Conservation (phyloP, 2,113 vertebrate genomes). For the Leiothrix lutea region DNA sequence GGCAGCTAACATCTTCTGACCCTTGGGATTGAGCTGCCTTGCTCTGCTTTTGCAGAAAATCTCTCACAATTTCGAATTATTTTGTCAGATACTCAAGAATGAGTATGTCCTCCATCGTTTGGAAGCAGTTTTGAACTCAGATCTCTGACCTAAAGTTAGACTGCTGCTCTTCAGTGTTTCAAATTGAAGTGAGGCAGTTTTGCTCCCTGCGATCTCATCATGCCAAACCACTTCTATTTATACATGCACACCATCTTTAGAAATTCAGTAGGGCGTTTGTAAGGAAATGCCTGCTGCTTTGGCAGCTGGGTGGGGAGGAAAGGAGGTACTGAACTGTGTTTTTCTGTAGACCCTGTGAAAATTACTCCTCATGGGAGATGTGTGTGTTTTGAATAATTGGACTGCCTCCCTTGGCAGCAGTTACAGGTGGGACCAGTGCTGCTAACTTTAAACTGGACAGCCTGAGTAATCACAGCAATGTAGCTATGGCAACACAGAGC, state of each 20-base stretch:
- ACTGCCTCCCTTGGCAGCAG: background rate
- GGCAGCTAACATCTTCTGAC: background rate
- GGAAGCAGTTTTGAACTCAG: background rate
- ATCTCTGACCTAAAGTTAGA: background rate
- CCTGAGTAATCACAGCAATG: background rate
- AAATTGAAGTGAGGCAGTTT: background rate
- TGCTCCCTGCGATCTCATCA: background rate
- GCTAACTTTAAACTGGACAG: background rate
- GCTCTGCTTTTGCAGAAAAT: background rate
- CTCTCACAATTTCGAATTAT: background rate
- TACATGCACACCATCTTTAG: constrained; percentile 31
- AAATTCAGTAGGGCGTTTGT: constrained; percentile 13
- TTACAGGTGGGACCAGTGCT: background rate
- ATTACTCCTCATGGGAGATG: background rate
- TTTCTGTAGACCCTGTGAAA: background rate
- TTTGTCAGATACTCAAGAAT: background rate
- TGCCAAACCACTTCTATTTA: constrained; percentile 45
- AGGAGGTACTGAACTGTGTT: background rate
- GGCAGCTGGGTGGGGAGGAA: constrained; percentile 45
- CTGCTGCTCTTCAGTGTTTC: background rate
- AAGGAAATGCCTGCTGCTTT: constrained; percentile 52
- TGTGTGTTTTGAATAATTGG: background rate
- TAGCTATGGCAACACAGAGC: background rate
- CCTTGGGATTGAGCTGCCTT: background rate
- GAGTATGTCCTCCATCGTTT: background rate